Conservation (phyloP, 2,113 vertebrate genomes). For the Myiopsitta monachus region DNA sequence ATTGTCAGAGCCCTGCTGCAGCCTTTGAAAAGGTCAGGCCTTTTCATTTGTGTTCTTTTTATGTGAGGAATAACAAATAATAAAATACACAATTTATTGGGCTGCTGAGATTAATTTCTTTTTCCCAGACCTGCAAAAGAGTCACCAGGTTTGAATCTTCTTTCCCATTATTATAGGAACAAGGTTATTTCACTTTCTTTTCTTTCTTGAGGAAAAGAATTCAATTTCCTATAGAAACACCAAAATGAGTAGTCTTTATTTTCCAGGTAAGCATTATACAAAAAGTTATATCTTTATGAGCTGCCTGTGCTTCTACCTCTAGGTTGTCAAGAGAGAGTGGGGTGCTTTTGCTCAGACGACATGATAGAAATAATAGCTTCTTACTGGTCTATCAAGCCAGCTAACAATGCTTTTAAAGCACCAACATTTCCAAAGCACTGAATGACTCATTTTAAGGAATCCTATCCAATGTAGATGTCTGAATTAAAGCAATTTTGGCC, state of each 20-base stretch:
- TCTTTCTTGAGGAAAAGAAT: constrained; percentile 18
- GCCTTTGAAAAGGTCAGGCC: constrained; percentile 60
- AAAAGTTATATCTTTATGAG: neutral
- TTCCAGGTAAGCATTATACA: neutral
- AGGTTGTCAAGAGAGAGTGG: neutral
- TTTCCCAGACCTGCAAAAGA: neutral
- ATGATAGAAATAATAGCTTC: neutral
- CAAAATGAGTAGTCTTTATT: constrained; percentile 3
- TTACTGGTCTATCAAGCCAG: neutral
- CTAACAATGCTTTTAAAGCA: neutral
- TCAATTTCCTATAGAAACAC: neutral
- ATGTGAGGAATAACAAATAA: constrained; percentile 63
- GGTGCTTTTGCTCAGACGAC: neutral
- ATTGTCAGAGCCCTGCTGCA: constrained; percentile 12
- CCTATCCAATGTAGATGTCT: neutral
- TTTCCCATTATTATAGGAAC: neutral
- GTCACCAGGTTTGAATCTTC: neutral
- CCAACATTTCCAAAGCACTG: neutral
- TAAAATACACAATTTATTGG: constrained; percentile 8
- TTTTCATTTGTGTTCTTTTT: constrained; percentile 54
- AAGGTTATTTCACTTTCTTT: neutral
- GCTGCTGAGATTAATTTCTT: neutral
- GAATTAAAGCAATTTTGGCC: neutral
- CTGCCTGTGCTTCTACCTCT: neutral
- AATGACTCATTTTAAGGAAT: neutral